These are phyloP conservation scores for Toxotes jaculatrix DNA, from an alignment of 2,113 vertebrate genomes.

Conservation along the genomic window DNA sequence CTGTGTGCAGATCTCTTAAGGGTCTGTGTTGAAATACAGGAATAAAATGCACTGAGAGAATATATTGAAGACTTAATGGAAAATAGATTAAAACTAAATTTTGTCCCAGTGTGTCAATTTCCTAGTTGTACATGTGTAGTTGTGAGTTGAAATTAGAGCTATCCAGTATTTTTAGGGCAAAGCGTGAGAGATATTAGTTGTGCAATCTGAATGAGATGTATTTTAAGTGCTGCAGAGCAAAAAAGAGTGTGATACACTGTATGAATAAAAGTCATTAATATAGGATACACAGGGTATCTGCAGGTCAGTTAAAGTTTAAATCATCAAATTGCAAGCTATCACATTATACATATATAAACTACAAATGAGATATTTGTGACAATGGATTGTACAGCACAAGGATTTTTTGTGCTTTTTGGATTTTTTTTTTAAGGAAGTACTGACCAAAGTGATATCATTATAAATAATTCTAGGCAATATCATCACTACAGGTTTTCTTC, in stretches of 20 bases:
- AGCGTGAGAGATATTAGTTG: not conserved
- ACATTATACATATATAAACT: not conserved
- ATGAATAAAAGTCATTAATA: not conserved
- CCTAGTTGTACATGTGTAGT: not conserved
- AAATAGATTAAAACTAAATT: conserved; percentile 38
- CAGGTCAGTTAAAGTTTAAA: no score
- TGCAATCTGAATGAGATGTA: not conserved
- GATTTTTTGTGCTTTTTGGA: not conserved
- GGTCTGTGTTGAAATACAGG: conserved; percentile 26
- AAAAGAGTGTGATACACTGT: not conserved
- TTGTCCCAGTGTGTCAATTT: conserved; percentile 9
- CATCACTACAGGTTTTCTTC: not conserved
- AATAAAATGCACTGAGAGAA: conserved; percentile 59
- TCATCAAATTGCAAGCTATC: not conserved
- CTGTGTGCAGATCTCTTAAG: conserved; percentile 21
- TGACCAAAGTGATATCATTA: not conserved
- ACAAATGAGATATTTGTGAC: not conserved
- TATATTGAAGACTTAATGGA: conserved; percentile 52
- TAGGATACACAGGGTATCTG: not conserved
- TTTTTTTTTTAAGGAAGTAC: not conserved
- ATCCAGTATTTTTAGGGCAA: not conserved
- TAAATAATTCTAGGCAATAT: not conserved
- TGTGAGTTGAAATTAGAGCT: not conserved
- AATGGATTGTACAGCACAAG: not conserved
- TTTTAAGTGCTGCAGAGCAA: not conserved